These are phyloP conservation scores for Phthorimaea operculella DNA, from an alignment of 1,140 invertebrate genomes.

Conservation along the genomic window DNA sequence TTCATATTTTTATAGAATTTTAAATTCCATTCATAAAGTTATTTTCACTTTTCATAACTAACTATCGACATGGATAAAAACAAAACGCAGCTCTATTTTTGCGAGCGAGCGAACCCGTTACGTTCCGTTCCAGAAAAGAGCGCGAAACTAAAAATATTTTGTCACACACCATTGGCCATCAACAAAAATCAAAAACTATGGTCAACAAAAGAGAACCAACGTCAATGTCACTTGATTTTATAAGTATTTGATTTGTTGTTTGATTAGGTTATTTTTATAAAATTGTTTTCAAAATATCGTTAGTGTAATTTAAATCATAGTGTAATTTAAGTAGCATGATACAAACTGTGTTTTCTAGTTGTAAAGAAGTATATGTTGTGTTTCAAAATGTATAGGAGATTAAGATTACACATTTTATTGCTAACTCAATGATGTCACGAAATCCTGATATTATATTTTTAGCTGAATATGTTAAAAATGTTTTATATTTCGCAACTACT, in stretches of 20 bases:
- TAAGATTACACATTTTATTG: conserved; percentile 4
- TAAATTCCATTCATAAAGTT: too few species aligned
- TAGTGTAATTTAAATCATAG: conserved; percentile 29
- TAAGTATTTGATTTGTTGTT: background rate
- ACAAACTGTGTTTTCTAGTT: conserved; percentile 18
- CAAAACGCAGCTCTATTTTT: too few species aligned
- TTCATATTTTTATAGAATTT: too few species aligned
- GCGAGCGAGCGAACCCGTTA: too few species aligned
- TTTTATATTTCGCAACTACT: conserved; percentile 56
- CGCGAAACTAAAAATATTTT: too few species aligned
- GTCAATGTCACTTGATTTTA: conserved; percentile 16
- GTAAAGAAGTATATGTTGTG: conserved; percentile 14
- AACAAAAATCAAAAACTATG: too few species aligned
- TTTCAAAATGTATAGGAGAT: conserved; percentile 19
- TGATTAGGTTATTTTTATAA: conserved; percentile 16
- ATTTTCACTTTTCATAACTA: too few species aligned
- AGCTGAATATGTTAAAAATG: conserved; percentile 58
- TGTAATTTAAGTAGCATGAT: conserved; percentile 20
- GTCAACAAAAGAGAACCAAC: conserved; percentile 23
- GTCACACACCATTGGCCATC: too few species aligned
- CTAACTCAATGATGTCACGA: conserved; percentile 34
- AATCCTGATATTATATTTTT: conserved; percentile 50
- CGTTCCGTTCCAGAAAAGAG: too few species aligned
- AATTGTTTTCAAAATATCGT: conserved; percentile 25
- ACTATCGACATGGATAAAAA: too few species aligned